phyloP scores from a whole-genome alignment of 1,140 invertebrate species.

The Drosophila ercepeae region DNA sequence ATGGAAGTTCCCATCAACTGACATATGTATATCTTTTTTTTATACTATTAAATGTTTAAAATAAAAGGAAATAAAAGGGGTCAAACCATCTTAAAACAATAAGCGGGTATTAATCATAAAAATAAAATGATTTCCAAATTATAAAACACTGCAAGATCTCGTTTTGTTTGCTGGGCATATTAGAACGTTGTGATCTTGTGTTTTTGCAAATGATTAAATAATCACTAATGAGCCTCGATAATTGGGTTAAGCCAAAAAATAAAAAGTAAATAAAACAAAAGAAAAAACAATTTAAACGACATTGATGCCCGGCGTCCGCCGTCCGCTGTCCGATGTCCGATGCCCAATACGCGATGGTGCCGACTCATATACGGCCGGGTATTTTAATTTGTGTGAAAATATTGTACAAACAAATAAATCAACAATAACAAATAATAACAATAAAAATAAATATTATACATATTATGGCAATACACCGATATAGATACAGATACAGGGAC shows the following conservation, averaged over 20 bases:
- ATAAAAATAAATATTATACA: slow-evolving; percentile 77
- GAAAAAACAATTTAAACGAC: slow-evolving; percentile 35
- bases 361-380: slow-evolving; percentile 47
- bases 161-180: slow-evolving; percentile 57
- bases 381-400: slow-evolving; percentile 83
- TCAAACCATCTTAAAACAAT: neutral
- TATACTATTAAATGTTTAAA: neutral
- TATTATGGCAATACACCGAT: slow-evolving; percentile 46
- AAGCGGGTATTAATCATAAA: no score
- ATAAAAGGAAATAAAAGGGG: neutral
- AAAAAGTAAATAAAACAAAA: slow-evolving; percentile 32
- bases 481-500: slow-evolving; percentile 28
- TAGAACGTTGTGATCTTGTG: slow-evolving; percentile 55
- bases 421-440: slow-evolving; percentile 75
- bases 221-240: slow-evolving; percentile 73
- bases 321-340: neutral
- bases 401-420: slow-evolving; percentile 77
- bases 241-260: slow-evolving; percentile 68
- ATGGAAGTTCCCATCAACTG: neutral
- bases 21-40: neutral
- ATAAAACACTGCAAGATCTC: slow-evolving; percentile 20
- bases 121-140: neutral
- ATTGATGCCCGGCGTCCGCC: slow-evolving; percentile 7
- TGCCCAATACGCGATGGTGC: slow-evolving; percentile 5
- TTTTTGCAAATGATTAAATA: slow-evolving; percentile 69